phyloP scores from a whole-genome alignment of 92 coral and sea anemone genomes.

The Phymanthus crucifer region DNA sequence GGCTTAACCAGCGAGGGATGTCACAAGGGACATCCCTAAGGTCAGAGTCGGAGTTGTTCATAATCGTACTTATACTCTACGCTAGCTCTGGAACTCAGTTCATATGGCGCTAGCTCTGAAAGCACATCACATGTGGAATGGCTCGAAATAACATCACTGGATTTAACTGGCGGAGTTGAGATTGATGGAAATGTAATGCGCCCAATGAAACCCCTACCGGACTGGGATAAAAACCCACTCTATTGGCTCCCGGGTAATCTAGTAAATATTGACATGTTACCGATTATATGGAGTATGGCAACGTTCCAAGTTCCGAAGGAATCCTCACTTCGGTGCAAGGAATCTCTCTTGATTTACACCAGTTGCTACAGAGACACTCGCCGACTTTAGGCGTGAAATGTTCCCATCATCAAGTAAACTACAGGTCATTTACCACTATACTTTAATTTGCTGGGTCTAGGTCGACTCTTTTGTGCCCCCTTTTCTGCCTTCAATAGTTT shows the following conservation, averaged over 20 bases:
- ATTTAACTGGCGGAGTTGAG: not conserved
- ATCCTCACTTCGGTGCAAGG: not conserved
- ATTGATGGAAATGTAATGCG: constrained; percentile 1
- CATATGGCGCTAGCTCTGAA: not conserved
- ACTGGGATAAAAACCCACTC: not conserved
- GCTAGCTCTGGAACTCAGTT: not conserved
- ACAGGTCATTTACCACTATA: not conserved
- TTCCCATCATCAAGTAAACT: constrained; percentile 10
- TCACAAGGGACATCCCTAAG: constrained; percentile 24
- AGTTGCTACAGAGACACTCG: not conserved
- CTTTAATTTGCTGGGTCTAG: not conserved
- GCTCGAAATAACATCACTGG: not conserved
- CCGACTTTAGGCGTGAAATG: constrained; percentile 7
- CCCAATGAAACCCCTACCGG: not conserved
- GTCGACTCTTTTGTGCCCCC: not conserved
- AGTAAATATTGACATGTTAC: constrained; percentile 26
- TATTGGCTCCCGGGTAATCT: not conserved
- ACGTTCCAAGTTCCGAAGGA: constrained; percentile 12
- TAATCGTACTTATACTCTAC: not conserved
- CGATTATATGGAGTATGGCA: constrained; percentile 14
- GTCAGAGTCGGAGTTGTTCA: not conserved
- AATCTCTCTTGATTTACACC: not conserved
- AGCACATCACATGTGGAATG: not conserved
- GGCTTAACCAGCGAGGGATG: constrained; percentile 70
- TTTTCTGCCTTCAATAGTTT: not conserved